Evolutionary conservation across 2,888 invertebrate genomes (phyloP).

Genomic region (Eristalis tenax): DNA sequence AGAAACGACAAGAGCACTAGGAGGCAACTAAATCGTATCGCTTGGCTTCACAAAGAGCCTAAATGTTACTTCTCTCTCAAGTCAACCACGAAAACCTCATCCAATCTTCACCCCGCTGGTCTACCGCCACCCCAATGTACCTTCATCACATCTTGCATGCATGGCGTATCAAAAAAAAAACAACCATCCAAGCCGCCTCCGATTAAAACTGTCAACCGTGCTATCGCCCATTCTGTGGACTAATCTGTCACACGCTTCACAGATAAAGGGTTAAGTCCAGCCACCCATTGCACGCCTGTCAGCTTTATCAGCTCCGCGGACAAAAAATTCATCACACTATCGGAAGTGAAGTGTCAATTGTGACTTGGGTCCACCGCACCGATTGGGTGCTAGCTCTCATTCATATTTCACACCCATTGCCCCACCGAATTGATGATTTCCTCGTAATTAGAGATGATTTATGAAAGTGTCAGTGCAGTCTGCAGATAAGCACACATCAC

Average conservation of each 20-base stretch:
- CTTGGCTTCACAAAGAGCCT: too few species aligned
- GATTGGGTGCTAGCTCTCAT: not conserved
- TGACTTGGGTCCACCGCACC: not conserved
- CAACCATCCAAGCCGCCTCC: not conserved
- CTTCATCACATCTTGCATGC: not conserved
- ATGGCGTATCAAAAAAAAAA: not conserved
- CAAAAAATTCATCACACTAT: not conserved
- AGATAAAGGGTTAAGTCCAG: not conserved
- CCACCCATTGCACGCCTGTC: not conserved
- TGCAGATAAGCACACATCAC: constrained; percentile 26
- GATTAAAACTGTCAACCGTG: not conserved
- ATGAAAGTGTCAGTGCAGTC: constrained; percentile 25
- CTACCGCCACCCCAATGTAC: not conserved
- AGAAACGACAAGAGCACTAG: too few species aligned
- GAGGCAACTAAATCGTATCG: too few species aligned
- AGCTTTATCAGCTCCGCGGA: not conserved
- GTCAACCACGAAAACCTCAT: too few species aligned
- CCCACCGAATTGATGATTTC: not conserved
- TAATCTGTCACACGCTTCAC: not conserved
- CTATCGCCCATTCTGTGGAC: not conserved
- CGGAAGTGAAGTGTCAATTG: not conserved
- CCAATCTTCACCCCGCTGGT: too few species aligned
- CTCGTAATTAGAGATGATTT: constrained; percentile 22
- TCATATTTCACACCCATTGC: not conserved
- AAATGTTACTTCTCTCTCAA: too few species aligned